A percentile compares a stretch with the other conserved stretches of the same genome.
phyloP scores from a whole-genome alignment of 2,113 vertebrate genomes.

The Aplodontia rufa region DNA sequence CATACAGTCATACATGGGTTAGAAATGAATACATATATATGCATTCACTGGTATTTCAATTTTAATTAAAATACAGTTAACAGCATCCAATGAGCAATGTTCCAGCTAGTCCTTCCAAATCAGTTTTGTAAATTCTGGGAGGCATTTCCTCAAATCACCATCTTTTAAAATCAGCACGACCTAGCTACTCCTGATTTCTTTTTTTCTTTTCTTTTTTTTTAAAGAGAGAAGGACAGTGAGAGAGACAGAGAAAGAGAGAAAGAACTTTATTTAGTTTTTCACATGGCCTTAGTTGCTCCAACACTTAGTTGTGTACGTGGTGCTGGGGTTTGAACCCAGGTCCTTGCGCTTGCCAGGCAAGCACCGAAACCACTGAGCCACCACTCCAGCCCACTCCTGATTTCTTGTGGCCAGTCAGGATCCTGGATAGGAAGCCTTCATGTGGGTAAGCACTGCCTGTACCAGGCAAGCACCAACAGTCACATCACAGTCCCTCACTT shows the following conservation, averaged over 20 bases:
- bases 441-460: background rate
- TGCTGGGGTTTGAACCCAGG: no score
- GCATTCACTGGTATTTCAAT: background rate
- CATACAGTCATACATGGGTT: background rate
- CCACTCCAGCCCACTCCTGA: background rate
- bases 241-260: no score
- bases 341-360: no score
- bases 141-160: background rate
- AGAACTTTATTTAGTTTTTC: no score
- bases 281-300: no score
- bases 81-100: background rate
- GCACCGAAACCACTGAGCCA: no score
- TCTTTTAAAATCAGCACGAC: background rate
- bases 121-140: slow-evolving; percentile 3
- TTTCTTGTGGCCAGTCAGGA: background rate
- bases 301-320: no score
- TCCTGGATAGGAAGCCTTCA: background rate
- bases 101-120: background rate
- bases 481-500: background rate
- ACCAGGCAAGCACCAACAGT: background rate
- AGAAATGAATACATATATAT: background rate
- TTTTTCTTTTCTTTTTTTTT: no score
- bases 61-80: background rate
- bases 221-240: no score
- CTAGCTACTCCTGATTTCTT: background rate